These are phyloP conservation scores for Zygogramma bicolorata DNA, from an alignment of 2,888 invertebrate genomes.

Conservation along the genomic window DNA sequence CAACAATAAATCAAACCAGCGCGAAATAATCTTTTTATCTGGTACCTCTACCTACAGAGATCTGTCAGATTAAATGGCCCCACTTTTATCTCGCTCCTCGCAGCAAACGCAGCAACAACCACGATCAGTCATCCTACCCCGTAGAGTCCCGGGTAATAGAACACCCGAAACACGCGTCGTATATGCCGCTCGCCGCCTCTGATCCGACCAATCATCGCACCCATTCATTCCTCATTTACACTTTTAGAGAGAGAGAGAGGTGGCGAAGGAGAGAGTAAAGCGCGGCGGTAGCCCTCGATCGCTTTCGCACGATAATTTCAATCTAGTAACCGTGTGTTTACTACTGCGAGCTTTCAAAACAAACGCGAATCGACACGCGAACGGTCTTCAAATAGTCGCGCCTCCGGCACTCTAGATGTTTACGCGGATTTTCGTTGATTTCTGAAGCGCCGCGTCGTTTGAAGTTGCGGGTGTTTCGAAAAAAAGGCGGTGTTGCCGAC, in stretches of 20 bases:
- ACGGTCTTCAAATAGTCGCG: conserved; percentile 15
- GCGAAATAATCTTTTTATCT: background rate
- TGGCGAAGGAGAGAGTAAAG: conserved; percentile 18
- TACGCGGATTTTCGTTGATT: background rate
- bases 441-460: background rate
- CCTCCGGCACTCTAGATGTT: background rate
- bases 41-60: background rate
- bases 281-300: conserved; percentile 28
- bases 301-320: conserved; percentile 16
- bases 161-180: conserved; percentile 10
- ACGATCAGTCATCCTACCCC: background rate
- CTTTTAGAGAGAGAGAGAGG: conserved; percentile 20
- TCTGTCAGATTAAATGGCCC: conserved; percentile 2
- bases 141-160: background rate
- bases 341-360: conserved; percentile 33
- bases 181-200: conserved; percentile 1
- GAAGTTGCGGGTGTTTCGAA: background rate
- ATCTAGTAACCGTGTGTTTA: conserved; percentile 30
- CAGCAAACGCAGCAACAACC: background rate
- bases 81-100: background rate
- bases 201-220: conserved; percentile 26
- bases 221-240: conserved; percentile 34
- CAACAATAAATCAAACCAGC: background rate
- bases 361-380: conserved; percentile 33
- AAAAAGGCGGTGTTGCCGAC: background rate